Evolutionary conservation across 1,140 invertebrate species (phyloP).

Genomic region (Psilanteris sp.): DNA sequence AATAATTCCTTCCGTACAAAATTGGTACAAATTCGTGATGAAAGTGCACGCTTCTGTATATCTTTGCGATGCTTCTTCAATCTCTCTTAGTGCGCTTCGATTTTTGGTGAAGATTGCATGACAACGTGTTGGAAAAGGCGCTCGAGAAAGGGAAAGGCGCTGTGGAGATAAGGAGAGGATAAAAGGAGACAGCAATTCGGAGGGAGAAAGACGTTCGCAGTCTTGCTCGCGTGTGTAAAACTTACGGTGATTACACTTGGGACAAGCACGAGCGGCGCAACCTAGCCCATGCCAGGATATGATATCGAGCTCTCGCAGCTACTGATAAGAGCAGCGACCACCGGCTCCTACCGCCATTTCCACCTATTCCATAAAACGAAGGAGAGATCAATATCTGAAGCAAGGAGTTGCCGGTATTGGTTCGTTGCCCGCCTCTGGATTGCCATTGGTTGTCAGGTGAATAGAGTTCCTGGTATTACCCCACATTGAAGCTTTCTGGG

Average conservation of each 20-base stretch:
- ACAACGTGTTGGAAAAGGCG: conserved; percentile 16
- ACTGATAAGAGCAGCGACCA: conserved; percentile 58
- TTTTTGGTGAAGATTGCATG: conserved; percentile 55
- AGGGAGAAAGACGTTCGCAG: conserved; percentile 17
- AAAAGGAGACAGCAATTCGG: background rate
- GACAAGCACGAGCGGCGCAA: conserved; percentile 52
- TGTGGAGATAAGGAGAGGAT: conserved; percentile 1
- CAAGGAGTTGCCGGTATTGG: conserved; percentile 55
- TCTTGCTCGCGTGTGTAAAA: conserved; percentile 59
- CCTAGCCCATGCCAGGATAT: conserved; percentile 62
- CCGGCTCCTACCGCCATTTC: conserved; percentile 56
- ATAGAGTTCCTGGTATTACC: conserved; percentile 7
- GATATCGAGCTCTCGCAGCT: conserved; percentile 70
- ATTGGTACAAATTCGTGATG: conserved; percentile 34
- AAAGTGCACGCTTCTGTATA: conserved; percentile 21
- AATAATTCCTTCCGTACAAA: conserved; percentile 34
- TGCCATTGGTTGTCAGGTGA: conserved; percentile 35
- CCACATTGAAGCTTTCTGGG: no score
- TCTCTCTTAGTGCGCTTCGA: conserved; percentile 47
- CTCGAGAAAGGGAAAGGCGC: background rate
- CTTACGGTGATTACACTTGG: conserved; percentile 64
- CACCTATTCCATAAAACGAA: conserved; percentile 54
- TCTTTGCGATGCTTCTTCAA: conserved; percentile 38
- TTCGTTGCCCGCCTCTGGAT: conserved; percentile 39
- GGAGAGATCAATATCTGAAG: conserved; percentile 74